Conservation (phyloP, 2,888 invertebrate species). For the Teinopalpus imperialis region DNA sequence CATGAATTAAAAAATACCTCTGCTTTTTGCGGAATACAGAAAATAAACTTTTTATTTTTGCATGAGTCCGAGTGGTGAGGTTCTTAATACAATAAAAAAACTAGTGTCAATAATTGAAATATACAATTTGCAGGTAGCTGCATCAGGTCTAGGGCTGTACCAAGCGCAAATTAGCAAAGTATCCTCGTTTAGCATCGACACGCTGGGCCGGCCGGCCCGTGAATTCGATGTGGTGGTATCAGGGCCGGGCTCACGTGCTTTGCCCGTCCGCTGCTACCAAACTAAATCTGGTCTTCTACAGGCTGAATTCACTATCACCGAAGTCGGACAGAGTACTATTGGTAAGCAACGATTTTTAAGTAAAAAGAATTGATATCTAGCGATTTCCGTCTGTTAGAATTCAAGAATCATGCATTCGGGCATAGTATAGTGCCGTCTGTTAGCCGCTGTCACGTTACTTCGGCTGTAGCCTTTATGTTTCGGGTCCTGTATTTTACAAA, state of each 20-base stretch:
- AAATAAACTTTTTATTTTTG: too few species aligned
- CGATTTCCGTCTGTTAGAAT: too few species aligned
- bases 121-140: slow-evolving; percentile 74
- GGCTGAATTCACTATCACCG: slow-evolving; percentile 95
- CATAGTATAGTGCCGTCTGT: too few species aligned
- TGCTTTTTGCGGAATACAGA: too few species aligned
- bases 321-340: slow-evolving; percentile 86
- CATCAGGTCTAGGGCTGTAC: slow-evolving; percentile 92
- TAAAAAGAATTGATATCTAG: too few species aligned
- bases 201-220: slow-evolving; percentile 90
- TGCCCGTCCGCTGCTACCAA: slow-evolving; percentile 96
- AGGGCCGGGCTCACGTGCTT: slow-evolving; percentile 88
- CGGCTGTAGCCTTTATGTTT: too few species aligned
- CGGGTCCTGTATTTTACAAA: too few species aligned
- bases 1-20: too few species aligned
- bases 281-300: slow-evolving; percentile 97
- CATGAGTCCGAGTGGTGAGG: too few species aligned
- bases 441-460: too few species aligned
- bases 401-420: too few species aligned
- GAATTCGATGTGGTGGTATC: slow-evolving; percentile 96
- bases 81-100: neutral
- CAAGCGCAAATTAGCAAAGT: slow-evolving; percentile 91
- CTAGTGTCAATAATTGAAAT: too few species aligned
- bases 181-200: slow-evolving; percentile 94
- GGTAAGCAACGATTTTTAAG: slow-evolving; percentile 62